phyloP scores from a whole-genome alignment of 2,113 vertebrate genomes.

The Hoplias malabaricus region DNA sequence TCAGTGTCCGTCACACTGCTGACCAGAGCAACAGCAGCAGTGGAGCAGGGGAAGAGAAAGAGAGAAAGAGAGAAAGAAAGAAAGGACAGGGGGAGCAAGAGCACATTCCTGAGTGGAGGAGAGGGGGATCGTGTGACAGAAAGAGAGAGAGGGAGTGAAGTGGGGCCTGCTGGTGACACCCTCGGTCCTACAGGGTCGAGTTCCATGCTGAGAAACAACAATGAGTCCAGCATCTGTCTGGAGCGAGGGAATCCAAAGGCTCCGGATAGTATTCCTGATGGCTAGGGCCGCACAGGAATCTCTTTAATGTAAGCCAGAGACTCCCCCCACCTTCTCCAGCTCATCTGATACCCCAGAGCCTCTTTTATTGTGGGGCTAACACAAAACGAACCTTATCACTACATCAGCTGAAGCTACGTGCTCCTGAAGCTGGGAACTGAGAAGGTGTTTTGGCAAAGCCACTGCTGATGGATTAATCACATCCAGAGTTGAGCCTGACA shows the following conservation, averaged over 20 bases:
- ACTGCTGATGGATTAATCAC: constrained; percentile 54
- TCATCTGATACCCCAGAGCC: constrained; percentile 60
- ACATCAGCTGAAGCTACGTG: constrained; percentile 55
- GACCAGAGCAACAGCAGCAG: constrained; percentile 52
- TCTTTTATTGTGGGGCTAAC: constrained; percentile 53
- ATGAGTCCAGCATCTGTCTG: constrained; percentile 72
- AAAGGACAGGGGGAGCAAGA: constrained; percentile 57
- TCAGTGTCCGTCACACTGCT: constrained; percentile 43
- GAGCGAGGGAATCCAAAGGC: constrained; percentile 52
- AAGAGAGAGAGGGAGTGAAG: constrained; percentile 60
- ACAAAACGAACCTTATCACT: constrained; percentile 53
- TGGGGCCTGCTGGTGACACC: constrained; percentile 65
- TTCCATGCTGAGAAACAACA: constrained; percentile 68
- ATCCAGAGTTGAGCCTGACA: not conserved
- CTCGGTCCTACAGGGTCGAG: constrained; percentile 63
- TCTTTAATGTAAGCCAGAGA: constrained; percentile 64
- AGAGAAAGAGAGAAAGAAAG: not conserved
- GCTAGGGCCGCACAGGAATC: constrained; percentile 61
- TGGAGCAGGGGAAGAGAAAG: not conserved
- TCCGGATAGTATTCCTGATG: constrained; percentile 51
- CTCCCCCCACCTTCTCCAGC: constrained; percentile 3
- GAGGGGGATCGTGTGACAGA: constrained; percentile 69
- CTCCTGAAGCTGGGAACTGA: constrained; percentile 33
- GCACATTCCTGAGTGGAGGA: constrained; percentile 72
- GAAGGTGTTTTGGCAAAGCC: constrained; percentile 54